A percentile compares a stretch with the other conserved stretches of the same genome.
These are phyloP conservation scores for Aplochiton taeniatus DNA, from an alignment of 2,797 vertebrate species.

Conservation along the genomic window DNA sequence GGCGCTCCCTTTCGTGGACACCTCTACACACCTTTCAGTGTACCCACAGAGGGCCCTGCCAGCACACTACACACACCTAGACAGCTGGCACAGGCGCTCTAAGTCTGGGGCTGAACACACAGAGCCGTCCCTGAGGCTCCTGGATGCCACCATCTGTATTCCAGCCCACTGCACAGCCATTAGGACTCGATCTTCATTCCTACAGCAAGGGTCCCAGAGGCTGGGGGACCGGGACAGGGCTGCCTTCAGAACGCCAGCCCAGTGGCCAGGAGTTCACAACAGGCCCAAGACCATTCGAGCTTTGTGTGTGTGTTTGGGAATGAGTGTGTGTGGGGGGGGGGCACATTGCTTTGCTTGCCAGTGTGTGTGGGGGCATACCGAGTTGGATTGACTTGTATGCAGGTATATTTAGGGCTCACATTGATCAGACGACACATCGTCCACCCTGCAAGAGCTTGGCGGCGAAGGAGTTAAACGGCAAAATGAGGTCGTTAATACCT, in stretches of 20 bases:
- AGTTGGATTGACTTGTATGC: too few relatives aligned
- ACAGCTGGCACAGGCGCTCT: conserved; percentile 60
- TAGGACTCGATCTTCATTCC: conserved; percentile 65
- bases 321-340: not conserved
- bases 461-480: conserved; percentile 60
- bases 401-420: conserved; percentile 19
- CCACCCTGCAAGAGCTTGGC: conserved; percentile 18
- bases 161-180: conserved; percentile 67
- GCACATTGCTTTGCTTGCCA: too few relatives aligned
- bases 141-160: conserved; percentile 66
- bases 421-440: conserved; percentile 25
- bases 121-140: conserved; percentile 52
- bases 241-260: conserved; percentile 11
- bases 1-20: conserved; percentile 66
- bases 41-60: conserved; percentile 48
- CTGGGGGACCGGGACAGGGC: conserved; percentile 53
- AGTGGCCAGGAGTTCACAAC: not conserved
- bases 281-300: too few relatives aligned
- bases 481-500: conserved; percentile 74
- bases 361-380: not conserved
- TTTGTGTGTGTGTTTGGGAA: not conserved
- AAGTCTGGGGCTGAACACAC: conserved; percentile 52
- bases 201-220: conserved; percentile 58
- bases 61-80: conserved; percentile 50
- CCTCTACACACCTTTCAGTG: conserved; percentile 55